phyloP scores from a whole-genome alignment of 2,113 vertebrate genomes.

The Hiodon tergisus region DNA sequence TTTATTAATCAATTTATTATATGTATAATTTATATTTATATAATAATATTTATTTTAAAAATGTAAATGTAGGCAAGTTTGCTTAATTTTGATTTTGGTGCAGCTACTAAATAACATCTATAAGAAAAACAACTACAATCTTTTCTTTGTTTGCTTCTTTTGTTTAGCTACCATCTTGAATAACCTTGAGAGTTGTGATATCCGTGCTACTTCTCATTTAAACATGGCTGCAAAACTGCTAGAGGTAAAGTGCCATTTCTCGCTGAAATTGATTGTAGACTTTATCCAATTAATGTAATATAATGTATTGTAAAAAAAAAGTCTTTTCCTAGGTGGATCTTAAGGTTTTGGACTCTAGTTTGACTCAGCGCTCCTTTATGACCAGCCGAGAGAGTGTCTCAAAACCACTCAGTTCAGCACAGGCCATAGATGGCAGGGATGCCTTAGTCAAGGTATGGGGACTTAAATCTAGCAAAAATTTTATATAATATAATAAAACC shows the following conservation, averaged over 20 bases:
- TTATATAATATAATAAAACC: no score
- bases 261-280: neutral
- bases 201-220: slow-evolving; percentile 70
- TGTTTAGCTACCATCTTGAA: slow-evolving; percentile 63
- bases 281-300: neutral
- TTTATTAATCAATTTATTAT: neutral
- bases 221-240: slow-evolving; percentile 62
- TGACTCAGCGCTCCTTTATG: slow-evolving; percentile 76
- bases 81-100: no score
- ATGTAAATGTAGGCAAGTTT: no score
- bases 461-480: neutral
- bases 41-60: no score
- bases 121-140: neutral
- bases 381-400: slow-evolving; percentile 76
- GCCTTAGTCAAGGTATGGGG: slow-evolving; percentile 87
- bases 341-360: slow-evolving; percentile 62
- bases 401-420: slow-evolving; percentile 69
- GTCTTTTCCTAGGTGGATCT: slow-evolving; percentile 65
- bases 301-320: neutral
- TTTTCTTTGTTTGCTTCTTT: slow-evolving; percentile 20
- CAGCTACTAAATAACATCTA: neutral
- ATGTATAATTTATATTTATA: no score
- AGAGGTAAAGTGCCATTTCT: slow-evolving; percentile 61
- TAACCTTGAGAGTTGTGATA: slow-evolving; percentile 80
- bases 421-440: slow-evolving; percentile 79